phyloP scores from a whole-genome alignment of 92 coral and sea anemone species.

The Chrysogorgia sp. region DNA sequence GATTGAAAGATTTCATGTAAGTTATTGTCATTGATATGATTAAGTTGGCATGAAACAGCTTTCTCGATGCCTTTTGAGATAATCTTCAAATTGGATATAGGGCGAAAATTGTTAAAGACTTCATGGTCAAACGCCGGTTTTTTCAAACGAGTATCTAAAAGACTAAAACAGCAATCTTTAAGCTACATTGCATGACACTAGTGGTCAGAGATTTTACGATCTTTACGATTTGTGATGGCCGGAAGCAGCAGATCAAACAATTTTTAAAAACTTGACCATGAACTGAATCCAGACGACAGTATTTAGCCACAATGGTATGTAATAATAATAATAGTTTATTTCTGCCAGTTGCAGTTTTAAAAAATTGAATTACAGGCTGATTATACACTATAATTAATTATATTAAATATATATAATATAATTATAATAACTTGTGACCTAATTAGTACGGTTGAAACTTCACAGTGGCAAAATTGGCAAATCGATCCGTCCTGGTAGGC shows the following conservation, averaged over 20 bases:
- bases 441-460: too few relatives aligned
- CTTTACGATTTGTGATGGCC: constrained; percentile 40
- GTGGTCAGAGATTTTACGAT: too few relatives aligned
- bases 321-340: too few relatives aligned
- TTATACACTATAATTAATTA: too few relatives aligned
- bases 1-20: background rate
- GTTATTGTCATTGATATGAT: background rate
- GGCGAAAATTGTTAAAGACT: constrained; percentile 34
- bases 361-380: too few relatives aligned
- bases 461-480: too few relatives aligned
- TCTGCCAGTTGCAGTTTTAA: too few relatives aligned
- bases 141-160: constrained; percentile 7
- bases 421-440: too few relatives aligned
- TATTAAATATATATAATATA: too few relatives aligned
- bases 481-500: too few relatives aligned
- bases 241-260: constrained; percentile 39
- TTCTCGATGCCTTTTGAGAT: constrained; percentile 26
- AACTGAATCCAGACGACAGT: constrained; percentile 24
- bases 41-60: constrained; percentile 1
- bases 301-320: background rate
- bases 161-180: too few relatives aligned
- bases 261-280: constrained; percentile 29
- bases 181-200: too few relatives aligned
- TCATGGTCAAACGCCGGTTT: constrained; percentile 29
- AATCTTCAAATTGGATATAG: constrained; percentile 44